Evolutionary conservation across 1,140 invertebrate species (phyloP), one percentile per base, ranked within the genome.

Genomic region (Teleopsis dalmanni): DNA sequence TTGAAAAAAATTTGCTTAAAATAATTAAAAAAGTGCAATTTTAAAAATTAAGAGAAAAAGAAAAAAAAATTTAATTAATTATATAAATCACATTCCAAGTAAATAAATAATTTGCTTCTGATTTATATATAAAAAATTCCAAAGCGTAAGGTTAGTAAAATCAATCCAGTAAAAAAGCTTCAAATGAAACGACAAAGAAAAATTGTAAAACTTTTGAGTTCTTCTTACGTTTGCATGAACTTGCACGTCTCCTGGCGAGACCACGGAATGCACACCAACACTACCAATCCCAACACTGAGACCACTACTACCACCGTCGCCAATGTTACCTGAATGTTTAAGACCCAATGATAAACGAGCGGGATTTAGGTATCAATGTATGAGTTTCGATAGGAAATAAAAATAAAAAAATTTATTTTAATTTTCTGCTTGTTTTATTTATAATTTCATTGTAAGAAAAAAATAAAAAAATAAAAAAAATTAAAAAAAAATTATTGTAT

Each of bases 221-320:
- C 35, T 40, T 38, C 65, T 68, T 68, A 68, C 65, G 63, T 68
- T 68, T 63, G 59, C 60, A 65, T 68, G 65, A 62, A 68, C 63
- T 56, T 68, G 65, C 64, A 68, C 57, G 57, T 68, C 64, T 58
- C 65, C 65, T 54, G 65, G 56, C 59, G 64, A 62, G 55, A 67
- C 52, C 59, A 60, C 57, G 34, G 16, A 13, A 31, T 37, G 48
- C 27, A 36, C 26, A 25, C 45, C 45, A 35, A 35, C 35, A 47
- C 38, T 47, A 38, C 33, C 21, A 23, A 37, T 21, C 22, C 35
- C 45, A 23, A 23, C 16, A 18, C 23, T 27, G 21, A 29, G n/a
- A 14, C 41, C 26, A 46, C 29, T 22, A 31, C 26, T 27, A 37
- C 26, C 45, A 37, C 23, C 19, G 16, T 35, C 34, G 29, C 35